Evolutionary conservation across 2,113 vertebrate species (phyloP), one percentile per base, ranked within the genome.

Genomic region (Etia nguti): DNA sequence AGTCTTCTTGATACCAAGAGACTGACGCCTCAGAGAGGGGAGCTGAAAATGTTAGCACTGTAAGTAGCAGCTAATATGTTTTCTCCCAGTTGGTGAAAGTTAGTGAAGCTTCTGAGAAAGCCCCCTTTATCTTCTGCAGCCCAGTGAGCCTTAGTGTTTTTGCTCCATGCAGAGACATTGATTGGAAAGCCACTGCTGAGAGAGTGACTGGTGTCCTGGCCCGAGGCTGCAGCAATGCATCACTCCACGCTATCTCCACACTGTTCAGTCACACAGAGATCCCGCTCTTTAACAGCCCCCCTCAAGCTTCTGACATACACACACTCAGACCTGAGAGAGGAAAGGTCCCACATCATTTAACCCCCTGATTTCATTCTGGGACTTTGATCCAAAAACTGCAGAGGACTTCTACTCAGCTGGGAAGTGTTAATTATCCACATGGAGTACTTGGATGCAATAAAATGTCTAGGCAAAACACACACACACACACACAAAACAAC

Each of bases 121-220:
- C 77, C 70, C 43, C 50, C 57, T 12, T 29, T 59, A 57, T 75
- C 43, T 81, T 83, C 54, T 77, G 70, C 91, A 50, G 80, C 85
- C 83, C 73, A 80, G 82, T 82, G 83, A 89, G 84, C 82, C 90
- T 82, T 57, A 38, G 57, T 88, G 77, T 86, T 89, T 88, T 48
- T 13, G 86, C 80, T 86, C 62, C 88, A 80, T 82, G 88, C 86
- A 80, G 89, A 83, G 93, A 90, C 93, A 94, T 92, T 92, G 94
- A 96, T 92, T 93, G 81, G 86, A 91, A 90, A 92, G 92, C 77
- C 85, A 91, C 88, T 88, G 89, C 89, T 86, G 83, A 91, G 89
- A 91, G 94, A 95, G 89, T 93, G 90, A 92, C 93, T 92, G 93
- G 90, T 94, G 91, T 90, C 84, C 86, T 88, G 92, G 86, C 94